Evolutionary conservation across 2,113 vertebrate genomes (phyloP).

Genomic region (Craseonycteris thonglongyai): DNA sequence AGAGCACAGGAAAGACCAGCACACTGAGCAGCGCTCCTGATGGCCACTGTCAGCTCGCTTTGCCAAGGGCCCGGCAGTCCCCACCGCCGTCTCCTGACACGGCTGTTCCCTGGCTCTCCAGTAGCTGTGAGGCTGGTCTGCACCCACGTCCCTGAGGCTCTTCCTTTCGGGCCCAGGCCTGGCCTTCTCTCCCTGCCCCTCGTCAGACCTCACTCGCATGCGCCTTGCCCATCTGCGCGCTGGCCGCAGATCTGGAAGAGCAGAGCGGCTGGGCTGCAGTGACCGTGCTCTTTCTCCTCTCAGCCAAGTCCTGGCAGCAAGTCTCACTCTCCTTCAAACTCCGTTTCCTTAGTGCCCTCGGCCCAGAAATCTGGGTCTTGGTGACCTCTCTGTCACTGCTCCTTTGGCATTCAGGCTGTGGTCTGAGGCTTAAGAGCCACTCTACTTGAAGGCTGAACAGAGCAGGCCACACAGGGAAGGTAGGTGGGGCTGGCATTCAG

Average conservation of each 20-base stretch:
- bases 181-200: not conserved
- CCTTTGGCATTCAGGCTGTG: not conserved
- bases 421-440: not conserved
- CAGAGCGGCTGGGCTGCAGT: rapidly evolving
- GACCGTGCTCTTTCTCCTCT: not conserved
- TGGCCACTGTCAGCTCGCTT: rapidly evolving
- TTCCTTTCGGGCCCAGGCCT: not conserved
- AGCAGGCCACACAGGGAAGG: not conserved
- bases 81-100: too few relatives aligned
- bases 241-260: not conserved
- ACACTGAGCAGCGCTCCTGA: rapidly evolving
- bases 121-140: not conserved
- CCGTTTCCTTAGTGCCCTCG: not conserved
- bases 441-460: not conserved
- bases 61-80: rapidly evolving
- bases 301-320: rapidly evolving
- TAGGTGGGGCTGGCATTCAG: not conserved
- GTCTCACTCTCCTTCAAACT: not conserved
- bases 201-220: not conserved
- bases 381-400: not conserved
- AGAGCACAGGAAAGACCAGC: rapidly evolving
- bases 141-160: too few relatives aligned
- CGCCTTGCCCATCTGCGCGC: not conserved
- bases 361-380: not conserved
- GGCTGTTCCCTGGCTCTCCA: not conserved